Evolutionary conservation across 2,113 vertebrate species (phyloP).

Genomic region (Callithrix jacchus): DNA sequence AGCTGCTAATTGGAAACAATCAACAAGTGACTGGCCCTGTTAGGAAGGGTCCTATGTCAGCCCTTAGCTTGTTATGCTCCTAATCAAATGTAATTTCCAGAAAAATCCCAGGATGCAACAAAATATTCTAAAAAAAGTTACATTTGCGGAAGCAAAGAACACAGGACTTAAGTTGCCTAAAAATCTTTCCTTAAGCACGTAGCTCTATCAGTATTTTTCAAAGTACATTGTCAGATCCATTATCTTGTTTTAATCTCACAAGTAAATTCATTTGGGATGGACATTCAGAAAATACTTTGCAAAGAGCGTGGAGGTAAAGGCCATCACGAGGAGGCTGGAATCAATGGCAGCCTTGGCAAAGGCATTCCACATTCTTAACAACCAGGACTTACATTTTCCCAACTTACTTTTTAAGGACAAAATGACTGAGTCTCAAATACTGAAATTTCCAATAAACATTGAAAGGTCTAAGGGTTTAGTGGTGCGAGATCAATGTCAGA

Average conservation of each 20-base stretch:
- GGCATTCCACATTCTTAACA: background rate
- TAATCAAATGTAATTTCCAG: background rate
- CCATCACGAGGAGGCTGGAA: background rate
- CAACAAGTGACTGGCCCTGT: background rate
- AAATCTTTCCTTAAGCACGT: background rate
- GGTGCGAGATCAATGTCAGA: background rate
- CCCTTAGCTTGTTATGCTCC: background rate
- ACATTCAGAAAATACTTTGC: background rate
- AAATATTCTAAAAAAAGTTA: background rate
- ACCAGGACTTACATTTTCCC: background rate
- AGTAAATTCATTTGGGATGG: background rate
- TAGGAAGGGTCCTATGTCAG: background rate
- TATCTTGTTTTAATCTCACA: background rate
- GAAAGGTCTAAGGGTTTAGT: background rate
- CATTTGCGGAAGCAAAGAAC: background rate
- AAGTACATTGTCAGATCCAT: background rate
- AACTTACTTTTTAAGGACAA: background rate
- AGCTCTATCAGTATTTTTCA: background rate
- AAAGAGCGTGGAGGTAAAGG: background rate
- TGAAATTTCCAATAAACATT: background rate
- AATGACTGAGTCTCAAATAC: background rate
- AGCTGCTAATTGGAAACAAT: conserved; percentile 53
- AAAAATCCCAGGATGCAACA: background rate
- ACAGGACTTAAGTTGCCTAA: background rate
- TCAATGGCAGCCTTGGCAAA: background rate